Base-by-base conservation (phyloP, 92 coral and sea anemone species). In the Ricordea florida region DNA sequence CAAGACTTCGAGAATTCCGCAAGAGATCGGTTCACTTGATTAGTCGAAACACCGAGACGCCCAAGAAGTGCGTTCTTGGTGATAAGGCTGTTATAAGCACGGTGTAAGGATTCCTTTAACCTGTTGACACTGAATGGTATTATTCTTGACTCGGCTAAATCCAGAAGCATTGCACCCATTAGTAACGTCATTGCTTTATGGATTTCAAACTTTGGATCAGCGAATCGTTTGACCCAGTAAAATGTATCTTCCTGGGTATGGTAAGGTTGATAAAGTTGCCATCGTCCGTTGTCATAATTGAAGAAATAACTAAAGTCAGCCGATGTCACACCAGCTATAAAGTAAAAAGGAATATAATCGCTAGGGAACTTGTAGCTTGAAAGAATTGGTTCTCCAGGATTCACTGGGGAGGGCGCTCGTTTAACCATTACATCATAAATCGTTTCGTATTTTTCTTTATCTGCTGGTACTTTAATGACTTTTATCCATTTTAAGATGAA, bases 211-310 rank as follows among this genome's bases (percentile, higher is more conserved):
- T 81, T 81, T 28, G 96, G 87, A 57, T 90, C 96, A 28, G 74
- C 72, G 27, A 90, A 86, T 42, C 74, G 72, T 68, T 79, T 75
- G 44, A 90, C 74, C 92, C 92, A 90, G 21, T 62, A 66, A 47
- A 80, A 56, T 3, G 96, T 90, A 51, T 90, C 96, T 28, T 90
- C 86, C 7, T 86, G 20, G 24, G 83, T 77, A 81, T 90, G 96
- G 51, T 90, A 90, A 0, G 86, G 82, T 9, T 92, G 92, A 43
- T 86, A 86, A 10, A n/a, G n/a, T n/a, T n/a, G n/a, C n/a, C n/a
- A 18, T 2, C 43, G 25, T 0, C 35, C 27, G 14, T 65, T 57
- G 11, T 72, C 32, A 34, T 76, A 55, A 1, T 74, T 73, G 29
- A 49, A 86, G 67, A 81, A 82, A 36, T 76, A 90, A 3, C 96